Percentiles rank a stretch among this genome's conserved stretches.
Evolutionary conservation across 2,888 invertebrate genomes (phyloP).

Genomic region (Tuberolachnus salignus): DNA sequence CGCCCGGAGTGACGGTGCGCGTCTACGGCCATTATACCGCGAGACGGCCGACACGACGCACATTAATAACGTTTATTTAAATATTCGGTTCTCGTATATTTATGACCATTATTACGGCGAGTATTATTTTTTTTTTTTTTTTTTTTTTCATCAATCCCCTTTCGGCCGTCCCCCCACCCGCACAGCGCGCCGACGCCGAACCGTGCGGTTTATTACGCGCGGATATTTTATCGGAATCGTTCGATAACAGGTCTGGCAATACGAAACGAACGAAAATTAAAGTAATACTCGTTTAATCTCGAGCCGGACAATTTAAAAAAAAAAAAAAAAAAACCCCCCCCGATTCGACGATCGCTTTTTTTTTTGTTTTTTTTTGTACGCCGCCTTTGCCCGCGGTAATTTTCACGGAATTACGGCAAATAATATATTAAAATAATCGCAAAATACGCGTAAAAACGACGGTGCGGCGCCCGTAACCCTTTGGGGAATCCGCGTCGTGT

Average conservation of each 20-base stretch:
- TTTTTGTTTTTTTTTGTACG: too few relatives aligned
- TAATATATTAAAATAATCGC: slow-evolving; percentile 48
- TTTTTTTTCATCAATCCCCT: not conserved
- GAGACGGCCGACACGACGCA: too few relatives aligned
- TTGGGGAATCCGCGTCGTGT: slow-evolving; percentile 34
- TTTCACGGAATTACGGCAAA: not conserved
- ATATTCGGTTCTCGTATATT: slow-evolving; percentile 13
- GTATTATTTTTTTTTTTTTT: slow-evolving; percentile 4
- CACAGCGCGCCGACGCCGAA: not conserved
- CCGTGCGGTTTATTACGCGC: slow-evolving; percentile 9
- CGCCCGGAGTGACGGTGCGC: slow-evolving; percentile 50
- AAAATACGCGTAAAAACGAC: not conserved
- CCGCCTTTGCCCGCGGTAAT: too few relatives aligned
- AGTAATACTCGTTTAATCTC: too few relatives aligned
- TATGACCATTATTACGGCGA: not conserved
- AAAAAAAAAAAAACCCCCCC: too few relatives aligned
- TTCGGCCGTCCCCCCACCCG: too few relatives aligned
- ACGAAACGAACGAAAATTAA: too few relatives aligned
- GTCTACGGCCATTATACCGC: slow-evolving; percentile 46
- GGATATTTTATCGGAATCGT: too few relatives aligned
- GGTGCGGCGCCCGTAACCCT: slow-evolving; percentile 30
- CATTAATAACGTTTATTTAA: slow-evolving; percentile 56
- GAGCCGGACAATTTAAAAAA: too few relatives aligned
- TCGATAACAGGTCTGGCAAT: too few relatives aligned
- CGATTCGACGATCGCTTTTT: too few relatives aligned